Base-by-base conservation (phyloP, 2,888 invertebrate genomes). In the Phortica magna region DNA sequence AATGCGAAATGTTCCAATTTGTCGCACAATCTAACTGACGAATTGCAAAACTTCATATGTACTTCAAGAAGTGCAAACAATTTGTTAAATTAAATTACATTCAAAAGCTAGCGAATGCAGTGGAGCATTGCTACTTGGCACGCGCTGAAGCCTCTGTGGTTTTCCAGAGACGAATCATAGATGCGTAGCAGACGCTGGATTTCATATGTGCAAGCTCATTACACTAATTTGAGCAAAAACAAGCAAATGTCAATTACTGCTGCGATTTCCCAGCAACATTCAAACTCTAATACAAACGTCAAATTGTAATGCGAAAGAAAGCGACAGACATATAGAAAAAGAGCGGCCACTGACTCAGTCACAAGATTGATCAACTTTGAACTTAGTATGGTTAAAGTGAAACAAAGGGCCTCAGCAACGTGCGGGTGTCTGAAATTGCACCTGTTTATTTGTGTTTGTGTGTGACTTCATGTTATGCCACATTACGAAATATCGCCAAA, bases 31-130 rank as follows among this genome's bases (percentile, higher is more conserved):
- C 59, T 74, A 73, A 77, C 79, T 78, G 77, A 68, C 64, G 79
- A 80, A 85, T 87, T 82, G 81, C 85, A 78, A 85, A 83, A 31
- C 31, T 31, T 31, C 1, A 31, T 31, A 31, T 31, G 78, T 76
- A 76, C 79, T 77, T 87, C 78, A 81, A 81, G 80, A 85, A 84
- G 77, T 84, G 87, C 83, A 84, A 82, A 83, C 87, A 84, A 85
- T 86, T 85, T 89, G 89, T 88, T 64, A 84, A 89, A 83, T 89
- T 82, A 81, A 88, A 86, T 88, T 88, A 84, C 59, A 71, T 80
- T 83, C 79, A 78, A 83, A 80, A 73, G 57, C 65, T 48, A 70
- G 68, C 31, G 55, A 71, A 78, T 59, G 65, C 79, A 81, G 74
- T 76, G 64, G 75, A 81, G 82, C 81, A 77, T 64, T 79, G 75